Base-by-base conservation (phyloP, 2,797 vertebrate species). In the Carcharodon carcharias region DNA sequence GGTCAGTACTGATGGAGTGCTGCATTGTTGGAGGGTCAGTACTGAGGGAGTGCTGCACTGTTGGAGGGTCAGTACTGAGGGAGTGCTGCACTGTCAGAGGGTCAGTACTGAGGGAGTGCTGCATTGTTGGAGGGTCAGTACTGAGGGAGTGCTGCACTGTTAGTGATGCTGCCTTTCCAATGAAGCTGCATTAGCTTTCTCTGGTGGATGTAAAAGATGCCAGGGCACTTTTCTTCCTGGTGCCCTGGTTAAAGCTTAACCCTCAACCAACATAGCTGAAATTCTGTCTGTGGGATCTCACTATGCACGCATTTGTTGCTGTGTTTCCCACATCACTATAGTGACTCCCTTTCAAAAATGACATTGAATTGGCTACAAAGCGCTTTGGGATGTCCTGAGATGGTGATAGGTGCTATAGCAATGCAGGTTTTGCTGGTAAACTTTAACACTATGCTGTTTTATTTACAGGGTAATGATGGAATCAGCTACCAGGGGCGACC, bases 401-500 rank as follows among this genome's bases (percentile, higher is more conserved):
- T 82, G 45, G 80, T 45, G 80, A 82, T 12, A 80, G 77, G 12
- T 9, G 16, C n/a, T 21, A 40, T 40, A 18, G 14, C 16, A 82
- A 82, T 82, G 82, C 28, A 35, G 5, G 0, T 58, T 54, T 35
- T 56, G 73, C 1, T 8, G 31, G 1, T 54, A 56, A 56, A 8
- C 16, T 0, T 56, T 95, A 54, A 95, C 31, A 2, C 40, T 21
- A 58, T 31, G 35, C 21, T 94, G 50, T 12, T 63, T 88, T 40
- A 28, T 40, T 91, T 96, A 18, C 97, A 99, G 99, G 99, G 99
- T 96, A 98, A 97, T 54, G 98, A 98, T 96, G 98, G 98, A 96
- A 97, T 98, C 97, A 97, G 98, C 7, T 97, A 98, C 95, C 98
- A 98, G 71, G 99, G 99, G 96, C 96, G 98, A 96, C 98, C 98